Percentiles rank a stretch among this genome's conserved stretches.
phyloP scores from a whole-genome alignment of 1,140 invertebrate genomes.

The Leptinotarsa lineolata region DNA sequence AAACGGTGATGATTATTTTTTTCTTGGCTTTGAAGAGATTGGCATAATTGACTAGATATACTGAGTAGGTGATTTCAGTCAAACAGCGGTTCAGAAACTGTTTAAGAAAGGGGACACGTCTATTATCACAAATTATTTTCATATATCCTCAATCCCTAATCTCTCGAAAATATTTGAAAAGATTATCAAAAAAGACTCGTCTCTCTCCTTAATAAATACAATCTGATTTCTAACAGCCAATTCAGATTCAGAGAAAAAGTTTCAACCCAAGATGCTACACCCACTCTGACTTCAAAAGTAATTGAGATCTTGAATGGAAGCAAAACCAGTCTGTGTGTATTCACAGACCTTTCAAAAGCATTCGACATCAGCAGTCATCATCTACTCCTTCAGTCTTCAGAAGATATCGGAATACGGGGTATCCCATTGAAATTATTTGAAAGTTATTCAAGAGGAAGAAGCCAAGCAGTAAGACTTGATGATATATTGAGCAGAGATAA shows the following conservation, averaged over 20 bases:
- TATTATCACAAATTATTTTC: not conserved
- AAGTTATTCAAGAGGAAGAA: no score
- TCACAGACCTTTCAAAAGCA: not conserved
- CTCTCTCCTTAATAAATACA: not conserved
- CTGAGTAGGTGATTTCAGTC: no score
- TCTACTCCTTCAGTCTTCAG: not conserved
- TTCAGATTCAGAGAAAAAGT: not conserved
- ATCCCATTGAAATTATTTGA: no score
- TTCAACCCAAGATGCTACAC: not conserved
- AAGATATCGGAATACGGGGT: not conserved
- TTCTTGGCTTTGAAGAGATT: no score
- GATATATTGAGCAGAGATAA: no score
- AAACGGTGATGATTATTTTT: no score
- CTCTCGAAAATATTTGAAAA: not conserved
- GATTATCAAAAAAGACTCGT: not conserved
- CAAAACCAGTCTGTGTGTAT: not conserved
- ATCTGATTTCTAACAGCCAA: not conserved
- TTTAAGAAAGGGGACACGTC: no score
- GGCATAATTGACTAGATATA: no score
- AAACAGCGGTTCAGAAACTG: no score
- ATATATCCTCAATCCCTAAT: not conserved
- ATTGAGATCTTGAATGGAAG: not conserved
- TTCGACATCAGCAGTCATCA: not conserved
- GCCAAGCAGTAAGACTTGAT: no score
- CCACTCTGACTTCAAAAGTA: not conserved